These are phyloP conservation scores for Crocuta crocuta DNA, from an alignment of 2,113 vertebrate genomes.

Conservation along the genomic window DNA sequence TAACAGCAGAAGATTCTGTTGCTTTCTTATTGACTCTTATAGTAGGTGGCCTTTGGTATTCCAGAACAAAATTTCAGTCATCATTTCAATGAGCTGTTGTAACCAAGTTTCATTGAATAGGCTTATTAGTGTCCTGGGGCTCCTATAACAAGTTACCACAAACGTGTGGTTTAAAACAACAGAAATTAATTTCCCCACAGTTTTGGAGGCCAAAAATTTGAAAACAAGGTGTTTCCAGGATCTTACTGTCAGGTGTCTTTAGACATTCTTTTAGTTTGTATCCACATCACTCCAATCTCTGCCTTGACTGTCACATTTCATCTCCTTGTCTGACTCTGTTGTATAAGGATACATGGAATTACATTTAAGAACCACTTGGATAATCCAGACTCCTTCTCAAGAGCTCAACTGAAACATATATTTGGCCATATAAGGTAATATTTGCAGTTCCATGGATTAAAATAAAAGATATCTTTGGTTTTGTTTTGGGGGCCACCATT, in stretches of 20 bases:
- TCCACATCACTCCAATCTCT: neutral
- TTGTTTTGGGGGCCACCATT: neutral
- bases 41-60: neutral
- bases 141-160: neutral
- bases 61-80: neutral
- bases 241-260: accelerated
- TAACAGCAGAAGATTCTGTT: neutral
- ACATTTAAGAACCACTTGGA: neutral
- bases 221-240: neutral
- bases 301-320: neutral
- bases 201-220: neutral
- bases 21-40: neutral
- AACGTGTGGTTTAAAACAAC: neutral
- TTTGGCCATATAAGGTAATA: neutral
- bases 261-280: neutral
- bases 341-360: neutral
- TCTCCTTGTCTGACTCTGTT: neutral
- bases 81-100: neutral
- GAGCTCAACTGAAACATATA: neutral
- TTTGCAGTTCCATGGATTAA: neutral
- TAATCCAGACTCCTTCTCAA: neutral
- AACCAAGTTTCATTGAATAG: neutral
- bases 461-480: too few relatives aligned
- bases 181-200: neutral
- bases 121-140: neutral